Conservation (phyloP, 2,888 invertebrate species). For the Cerastis rubricosa region DNA sequence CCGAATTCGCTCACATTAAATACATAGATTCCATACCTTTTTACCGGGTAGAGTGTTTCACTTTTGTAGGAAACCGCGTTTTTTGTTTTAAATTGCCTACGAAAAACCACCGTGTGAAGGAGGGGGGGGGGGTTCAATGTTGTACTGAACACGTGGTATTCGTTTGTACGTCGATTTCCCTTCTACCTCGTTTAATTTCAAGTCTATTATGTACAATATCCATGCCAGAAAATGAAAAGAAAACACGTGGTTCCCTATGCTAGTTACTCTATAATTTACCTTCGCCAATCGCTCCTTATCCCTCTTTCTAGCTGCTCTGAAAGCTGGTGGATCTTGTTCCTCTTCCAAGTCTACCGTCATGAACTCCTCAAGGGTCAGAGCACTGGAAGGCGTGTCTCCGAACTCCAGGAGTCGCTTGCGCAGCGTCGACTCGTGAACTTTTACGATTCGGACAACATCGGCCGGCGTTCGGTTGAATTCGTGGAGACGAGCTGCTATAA, state of each 20-base stretch:
- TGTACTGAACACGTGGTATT: neutral
- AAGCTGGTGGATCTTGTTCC: slow-evolving; percentile 98
- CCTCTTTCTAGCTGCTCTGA: slow-evolving; percentile 96
- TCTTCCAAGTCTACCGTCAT: slow-evolving; percentile 99
- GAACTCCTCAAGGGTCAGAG: slow-evolving; percentile 98
- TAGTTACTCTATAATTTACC: slow-evolving; percentile 82
- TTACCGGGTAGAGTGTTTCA: too few species aligned
- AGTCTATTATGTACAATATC: neutral
- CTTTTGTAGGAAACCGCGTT: neutral
- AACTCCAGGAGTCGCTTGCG: slow-evolving; percentile 98
- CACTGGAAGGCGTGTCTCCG: slow-evolving; percentile 98
- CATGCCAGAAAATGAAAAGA: neutral
- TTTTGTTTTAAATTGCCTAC: neutral
- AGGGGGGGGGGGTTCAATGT: neutral
- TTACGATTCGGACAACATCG: slow-evolving; percentile 98
- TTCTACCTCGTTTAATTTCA: neutral
- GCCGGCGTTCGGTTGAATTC: slow-evolving; percentile 96
- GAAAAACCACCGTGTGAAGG: neutral
- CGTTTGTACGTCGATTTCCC: neutral
- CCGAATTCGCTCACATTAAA: neutral
- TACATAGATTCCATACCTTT: neutral
- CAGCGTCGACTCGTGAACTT: slow-evolving; percentile 98
- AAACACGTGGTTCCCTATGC: neutral
- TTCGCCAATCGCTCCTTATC: slow-evolving; percentile 96
- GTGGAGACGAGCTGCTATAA: slow-evolving; percentile 98